phyloP scores from a whole-genome alignment of 2,888 invertebrate genomes.

The Scaptomyza cyrtandrae region DNA sequence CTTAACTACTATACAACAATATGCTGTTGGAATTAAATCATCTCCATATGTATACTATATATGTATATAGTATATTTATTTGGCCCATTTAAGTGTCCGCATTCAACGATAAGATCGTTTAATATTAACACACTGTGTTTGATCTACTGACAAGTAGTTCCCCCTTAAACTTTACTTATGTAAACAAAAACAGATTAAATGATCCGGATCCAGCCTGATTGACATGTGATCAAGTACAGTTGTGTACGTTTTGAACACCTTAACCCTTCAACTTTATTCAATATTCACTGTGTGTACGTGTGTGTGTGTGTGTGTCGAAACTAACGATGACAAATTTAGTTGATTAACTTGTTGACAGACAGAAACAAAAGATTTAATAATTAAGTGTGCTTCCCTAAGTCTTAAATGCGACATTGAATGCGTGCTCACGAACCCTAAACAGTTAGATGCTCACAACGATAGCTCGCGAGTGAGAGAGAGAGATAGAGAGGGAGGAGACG shows the following conservation, averaged over 20 bases:
- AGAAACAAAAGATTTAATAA: neutral
- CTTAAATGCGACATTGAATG: slow-evolving; percentile 27
- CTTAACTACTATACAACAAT: slow-evolving; percentile 7
- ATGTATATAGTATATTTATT: slow-evolving; percentile 26
- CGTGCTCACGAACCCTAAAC: slow-evolving; percentile 48
- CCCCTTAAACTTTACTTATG: neutral
- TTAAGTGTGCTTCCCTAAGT: neutral
- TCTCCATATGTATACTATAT: neutral
- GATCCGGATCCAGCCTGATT: no score
- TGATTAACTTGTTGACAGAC: neutral
- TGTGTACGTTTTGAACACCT: no score
- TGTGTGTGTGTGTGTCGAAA: no score
- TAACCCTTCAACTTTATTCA: no score
- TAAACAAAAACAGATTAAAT: no score
- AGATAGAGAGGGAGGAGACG: slow-evolving; percentile 19
- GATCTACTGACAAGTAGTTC: slow-evolving; percentile 9
- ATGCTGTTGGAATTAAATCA: slow-evolving; percentile 43
- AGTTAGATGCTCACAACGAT: slow-evolving; percentile 43
- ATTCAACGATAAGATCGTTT: slow-evolving; percentile 3
- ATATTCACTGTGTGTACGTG: no score
- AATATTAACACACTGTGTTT: neutral
- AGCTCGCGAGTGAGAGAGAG: neutral
- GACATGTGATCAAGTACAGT: no score
- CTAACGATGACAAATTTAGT: neutral
- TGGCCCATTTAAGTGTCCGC: slow-evolving; percentile 39